Percentiles rank a stretch among this genome's conserved stretches.
These are phyloP conservation scores for Prinia subflava DNA, from an alignment of 2,113 vertebrate species.

Conservation along the genomic window DNA sequence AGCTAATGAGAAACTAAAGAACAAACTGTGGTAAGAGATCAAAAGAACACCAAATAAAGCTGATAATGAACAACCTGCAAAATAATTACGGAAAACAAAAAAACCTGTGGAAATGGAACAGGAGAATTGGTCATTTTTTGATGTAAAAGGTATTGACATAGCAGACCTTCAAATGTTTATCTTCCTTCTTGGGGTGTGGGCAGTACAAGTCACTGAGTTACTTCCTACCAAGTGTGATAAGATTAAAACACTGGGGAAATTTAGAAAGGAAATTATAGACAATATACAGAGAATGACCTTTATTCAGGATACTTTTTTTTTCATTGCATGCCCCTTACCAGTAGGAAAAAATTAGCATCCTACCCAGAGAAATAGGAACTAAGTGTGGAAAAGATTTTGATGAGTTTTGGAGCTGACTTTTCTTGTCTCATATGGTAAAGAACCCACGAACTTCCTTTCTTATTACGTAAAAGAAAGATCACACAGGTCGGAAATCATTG, in stretches of 20 bases:
- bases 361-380: background rate
- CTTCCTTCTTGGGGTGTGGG: background rate
- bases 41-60: background rate
- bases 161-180: background rate
- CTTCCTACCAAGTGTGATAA: background rate
- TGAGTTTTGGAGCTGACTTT: background rate
- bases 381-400: background rate
- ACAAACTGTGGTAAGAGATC: background rate
- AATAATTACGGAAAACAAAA: background rate
- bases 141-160: background rate
- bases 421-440: background rate
- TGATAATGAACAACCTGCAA: background rate
- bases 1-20: background rate
- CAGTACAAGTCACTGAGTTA: background rate
- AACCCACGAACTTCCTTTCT: background rate
- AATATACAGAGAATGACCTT: background rate
- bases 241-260: background rate
- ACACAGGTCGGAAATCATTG: background rate
- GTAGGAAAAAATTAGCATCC: background rate
- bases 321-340: background rate
- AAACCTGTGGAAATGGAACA: background rate
- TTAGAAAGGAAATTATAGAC: background rate
- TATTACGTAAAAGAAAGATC: background rate
- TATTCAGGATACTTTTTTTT: background rate
- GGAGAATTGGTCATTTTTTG: background rate